Evolutionary conservation across 1,140 invertebrate genomes (phyloP), one percentile per base, ranked within the genome.

Genomic region (Sycophila sp.): DNA sequence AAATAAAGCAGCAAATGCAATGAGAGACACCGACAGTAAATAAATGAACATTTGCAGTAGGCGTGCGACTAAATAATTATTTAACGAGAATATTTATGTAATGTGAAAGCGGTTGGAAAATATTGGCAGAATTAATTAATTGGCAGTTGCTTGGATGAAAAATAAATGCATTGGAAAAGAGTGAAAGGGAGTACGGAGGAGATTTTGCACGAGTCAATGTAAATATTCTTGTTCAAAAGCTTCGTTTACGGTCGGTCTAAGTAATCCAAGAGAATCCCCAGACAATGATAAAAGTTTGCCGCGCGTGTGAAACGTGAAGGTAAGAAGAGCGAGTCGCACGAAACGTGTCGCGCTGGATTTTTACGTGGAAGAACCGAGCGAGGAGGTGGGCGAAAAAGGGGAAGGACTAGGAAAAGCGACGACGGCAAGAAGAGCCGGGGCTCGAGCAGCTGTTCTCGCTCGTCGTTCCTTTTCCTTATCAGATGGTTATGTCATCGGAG

Each of bases 401-500:
- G 24, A 30, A n/a, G 53, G 36, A 24, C 38, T 36, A 10, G 47
- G 15, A 19, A 22, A 13, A 10, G 49, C 8, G 15, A n/a, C 7
- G 24, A 17, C 10, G 49, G 13, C 40, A 32, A 28, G 51, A 47
- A 13, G 24, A 13, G 53, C 4, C 34, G 17, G 56, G 40, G 11
- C 26, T 53, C 63, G 15, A 22, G 28, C 51, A 53, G 62, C 62
- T 64, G 62, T 42, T 59, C 56, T 28, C 19, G 55, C 34, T 2
- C 10, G 34, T 64, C 47, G 22, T 38, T 53, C 47, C 22, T 49
- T 63, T 32, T 51, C 47, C 34, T 56, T 66, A 66, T 66, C 63
- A 38, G 63, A 66, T 66, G 34, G 51, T 66, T 66, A 66, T 56
- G 63, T 66, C 63, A 56, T 40, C 49, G 36, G 36, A 7, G 49